Base-by-base conservation (phyloP, 2,113 vertebrate species). In the Willisornis vidua region DNA sequence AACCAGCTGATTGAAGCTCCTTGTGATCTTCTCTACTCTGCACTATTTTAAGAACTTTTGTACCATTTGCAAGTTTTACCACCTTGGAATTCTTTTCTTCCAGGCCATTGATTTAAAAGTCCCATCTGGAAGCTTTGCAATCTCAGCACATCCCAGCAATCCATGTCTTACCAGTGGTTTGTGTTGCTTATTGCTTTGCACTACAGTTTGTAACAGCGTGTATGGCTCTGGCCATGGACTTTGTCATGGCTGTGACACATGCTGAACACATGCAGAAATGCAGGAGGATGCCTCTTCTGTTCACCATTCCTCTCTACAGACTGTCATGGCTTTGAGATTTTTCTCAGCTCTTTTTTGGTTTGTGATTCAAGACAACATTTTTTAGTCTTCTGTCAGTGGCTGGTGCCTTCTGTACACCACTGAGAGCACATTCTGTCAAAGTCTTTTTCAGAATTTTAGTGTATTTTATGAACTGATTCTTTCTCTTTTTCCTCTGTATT, bases 211-310 rank as follows among this genome's bases (percentile, higher is more conserved):
- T 51, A 57, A 33, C 6, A 33, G 23, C 0, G 2, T 15, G 35
- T 33, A 24, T 33, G 48, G 12, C 76, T 74, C n/a, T 5, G 4
- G 17, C 31, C 12, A 1, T 1, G 25, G 41, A 31, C 33, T 51
- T 14, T 3, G 6, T 65, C 57, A 19, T 1, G 0, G 20, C 77
- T 57, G 19, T 70, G 49, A 28, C 54, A 39, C 1, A 3, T 31
- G 24, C 57, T 43, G 35, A 62, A 46, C 0, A 0, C 31, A 46
- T 1, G 4, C 12, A 35, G 39, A 45, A 26, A 6, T 1, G 0
- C 39, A 46, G 63, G 48, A 57, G 22, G 16, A 63, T 0, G 1
- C 25, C 6, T 65, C 20, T 76, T 23, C 49, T 12, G 1, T 16
- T 1, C 0, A 46, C 24, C 0, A 2, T 29, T 48, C 26, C 25